Conservation (phyloP, 2,888 invertebrate species). For the Periphyllus acericola region DNA sequence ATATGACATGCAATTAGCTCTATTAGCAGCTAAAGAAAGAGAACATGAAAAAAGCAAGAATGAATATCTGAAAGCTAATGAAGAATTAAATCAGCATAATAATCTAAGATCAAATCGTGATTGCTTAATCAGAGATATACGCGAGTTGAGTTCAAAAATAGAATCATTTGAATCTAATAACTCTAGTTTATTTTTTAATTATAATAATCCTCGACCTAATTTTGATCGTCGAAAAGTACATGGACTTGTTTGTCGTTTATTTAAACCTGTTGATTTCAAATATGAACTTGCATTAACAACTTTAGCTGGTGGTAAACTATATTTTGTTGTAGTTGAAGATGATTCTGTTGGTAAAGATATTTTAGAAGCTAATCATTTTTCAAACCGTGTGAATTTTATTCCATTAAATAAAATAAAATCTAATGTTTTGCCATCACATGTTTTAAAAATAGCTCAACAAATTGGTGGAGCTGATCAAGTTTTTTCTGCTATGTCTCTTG, state of each 20-base stretch:
- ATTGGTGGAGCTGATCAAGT: constrained; percentile 68
- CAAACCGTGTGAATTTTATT: constrained; percentile 84
- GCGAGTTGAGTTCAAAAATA: constrained; percentile 32
- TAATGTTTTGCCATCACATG: constrained; percentile 17
- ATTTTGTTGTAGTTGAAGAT: constrained; percentile 89
- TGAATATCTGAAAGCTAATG: constrained; percentile 39
- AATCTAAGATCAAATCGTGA: constrained; percentile 54
- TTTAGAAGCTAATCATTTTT: constrained; percentile 83
- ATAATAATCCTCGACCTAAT: constrained; percentile 80
- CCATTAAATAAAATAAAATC: constrained; percentile 85
- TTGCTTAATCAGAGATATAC: constrained; percentile 46
- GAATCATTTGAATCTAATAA: constrained; percentile 68
- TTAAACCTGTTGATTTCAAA: constrained; percentile 77
- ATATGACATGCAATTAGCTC: constrained; percentile 46
- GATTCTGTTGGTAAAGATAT: constrained; percentile 86
- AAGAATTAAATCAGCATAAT: constrained; percentile 35
- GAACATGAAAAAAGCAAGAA: constrained; percentile 45
- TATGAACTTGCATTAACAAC: constrained; percentile 85
- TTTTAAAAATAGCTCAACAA: constrained; percentile 39
- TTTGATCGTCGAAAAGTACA: constrained; percentile 76
- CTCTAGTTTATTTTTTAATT: constrained; percentile 74
- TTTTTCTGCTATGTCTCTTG: constrained; percentile 80
- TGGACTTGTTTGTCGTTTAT: constrained; percentile 83
- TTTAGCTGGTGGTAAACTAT: constrained; percentile 85
- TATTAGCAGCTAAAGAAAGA: constrained; percentile 51